A percentile compares a stretch with the other conserved stretches of the same genome.
phyloP scores from a whole-genome alignment of 2,113 vertebrate species.

The Nothocercus nigrocapillus region DNA sequence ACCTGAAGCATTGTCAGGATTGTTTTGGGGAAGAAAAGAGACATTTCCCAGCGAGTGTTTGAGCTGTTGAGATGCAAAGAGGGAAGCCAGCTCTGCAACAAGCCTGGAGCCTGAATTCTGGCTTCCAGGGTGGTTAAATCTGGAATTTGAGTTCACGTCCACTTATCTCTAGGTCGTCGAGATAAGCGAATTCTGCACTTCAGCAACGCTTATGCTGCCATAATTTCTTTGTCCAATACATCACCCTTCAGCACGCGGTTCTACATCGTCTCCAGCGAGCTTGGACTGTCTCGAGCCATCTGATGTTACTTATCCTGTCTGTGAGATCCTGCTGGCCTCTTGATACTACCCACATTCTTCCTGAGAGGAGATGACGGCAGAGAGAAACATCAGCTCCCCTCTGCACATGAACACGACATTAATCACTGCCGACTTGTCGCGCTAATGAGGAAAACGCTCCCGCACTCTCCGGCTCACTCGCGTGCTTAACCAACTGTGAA shows the following conservation, averaged over 20 bases:
- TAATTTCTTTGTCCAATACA: neutral
- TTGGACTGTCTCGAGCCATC: neutral
- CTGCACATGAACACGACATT: neutral
- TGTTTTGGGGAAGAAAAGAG: neutral
- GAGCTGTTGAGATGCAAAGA: neutral
- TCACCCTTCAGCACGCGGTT: neutral
- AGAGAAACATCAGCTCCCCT: neutral
- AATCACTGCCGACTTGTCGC: neutral
- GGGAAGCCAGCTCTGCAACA: neutral
- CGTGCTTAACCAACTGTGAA: neutral
- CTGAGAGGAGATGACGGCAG: neutral
- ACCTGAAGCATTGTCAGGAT: rapidly evolving
- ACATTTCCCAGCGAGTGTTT: neutral
- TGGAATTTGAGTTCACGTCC: neutral
- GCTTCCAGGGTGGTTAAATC: neutral
- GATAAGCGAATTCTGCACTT: neutral
- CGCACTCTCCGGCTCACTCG: neutral
- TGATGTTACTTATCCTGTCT: constrained; percentile 22
- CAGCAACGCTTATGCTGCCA: neutral
- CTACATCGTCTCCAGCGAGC: neutral
- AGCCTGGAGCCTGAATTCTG: neutral
- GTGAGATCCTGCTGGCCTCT: neutral
- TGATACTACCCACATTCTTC: constrained; percentile 12
- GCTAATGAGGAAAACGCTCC: neutral
- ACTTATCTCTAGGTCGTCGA: neutral